Percentiles rank a stretch among this genome's conserved stretches.
These are phyloP conservation scores for zebrafish (Danio rerio) DNA, from an alignment of 2,113 vertebrate genomes.

Conservation along the genomic window DNA sequence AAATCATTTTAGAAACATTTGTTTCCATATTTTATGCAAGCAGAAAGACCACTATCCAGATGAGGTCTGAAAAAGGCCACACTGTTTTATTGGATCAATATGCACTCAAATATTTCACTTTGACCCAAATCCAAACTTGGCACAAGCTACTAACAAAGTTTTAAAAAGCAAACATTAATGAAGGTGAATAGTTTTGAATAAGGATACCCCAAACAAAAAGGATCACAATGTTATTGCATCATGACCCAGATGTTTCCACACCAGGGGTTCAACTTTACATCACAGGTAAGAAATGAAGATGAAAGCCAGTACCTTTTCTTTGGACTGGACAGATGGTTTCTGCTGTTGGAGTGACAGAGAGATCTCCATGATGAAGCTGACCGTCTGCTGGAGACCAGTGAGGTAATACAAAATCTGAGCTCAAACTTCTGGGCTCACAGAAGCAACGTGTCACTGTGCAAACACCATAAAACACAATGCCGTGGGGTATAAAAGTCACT, in stretches of 20 bases:
- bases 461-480: conserved; percentile 62
- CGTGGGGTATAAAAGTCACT: conserved; percentile 56
- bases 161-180: not conserved
- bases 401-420: conserved; percentile 32
- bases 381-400: conserved; percentile 40
- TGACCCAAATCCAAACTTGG: not conserved
- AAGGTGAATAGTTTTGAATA: not conserved
- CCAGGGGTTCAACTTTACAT: not conserved
- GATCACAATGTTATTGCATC: not conserved
- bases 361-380: conserved; percentile 48
- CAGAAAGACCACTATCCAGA: not conserved
- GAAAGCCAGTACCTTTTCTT: conserved; percentile 55
- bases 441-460: conserved; percentile 55
- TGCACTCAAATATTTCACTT: not conserved
- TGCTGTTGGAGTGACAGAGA: conserved; percentile 21
- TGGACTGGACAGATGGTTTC: conserved; percentile 25
- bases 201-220: not conserved
- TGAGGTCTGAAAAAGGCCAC: not conserved
- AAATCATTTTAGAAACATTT: not conserved
- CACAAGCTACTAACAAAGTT: not conserved
- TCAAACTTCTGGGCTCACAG: conserved; percentile 45
- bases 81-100: not conserved
- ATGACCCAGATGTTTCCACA: not conserved
- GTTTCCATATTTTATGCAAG: not conserved
- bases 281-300: not conserved